These are phyloP conservation scores for Linnaemya vulpina DNA, from an alignment of 2,888 invertebrate genomes.

Conservation along the genomic window DNA sequence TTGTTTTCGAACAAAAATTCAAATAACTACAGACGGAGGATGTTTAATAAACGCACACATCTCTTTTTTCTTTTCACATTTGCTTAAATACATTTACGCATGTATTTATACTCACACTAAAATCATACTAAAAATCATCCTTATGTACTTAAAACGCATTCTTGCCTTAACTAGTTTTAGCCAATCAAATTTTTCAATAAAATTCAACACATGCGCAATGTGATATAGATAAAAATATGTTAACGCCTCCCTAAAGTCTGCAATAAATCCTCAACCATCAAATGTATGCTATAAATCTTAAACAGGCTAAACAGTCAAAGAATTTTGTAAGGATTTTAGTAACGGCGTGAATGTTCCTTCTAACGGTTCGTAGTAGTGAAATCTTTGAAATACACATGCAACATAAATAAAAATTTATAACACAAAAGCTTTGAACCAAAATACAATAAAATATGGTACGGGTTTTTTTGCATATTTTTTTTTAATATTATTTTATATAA, in stretches of 20 bases:
- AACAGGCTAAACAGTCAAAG: conserved; percentile 22
- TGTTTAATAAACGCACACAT: background rate
- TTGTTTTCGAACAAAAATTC: conserved; percentile 25
- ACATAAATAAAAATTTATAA: conserved; percentile 1
- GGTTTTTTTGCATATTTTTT: conserved; percentile 7
- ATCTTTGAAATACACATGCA: background rate
- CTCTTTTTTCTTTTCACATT: background rate
- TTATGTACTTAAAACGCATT: conserved; percentile 33
- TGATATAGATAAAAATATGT: background rate
- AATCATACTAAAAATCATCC: background rate
- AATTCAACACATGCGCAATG: conserved; percentile 40
- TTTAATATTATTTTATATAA: conserved; percentile 46
- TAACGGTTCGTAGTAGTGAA: conserved; percentile 42
- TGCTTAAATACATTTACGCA: background rate
- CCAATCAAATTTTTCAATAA: conserved; percentile 41
- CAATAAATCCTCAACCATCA: conserved; percentile 49
- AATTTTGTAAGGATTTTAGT: conserved; percentile 48
- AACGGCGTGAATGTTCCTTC: conserved; percentile 56
- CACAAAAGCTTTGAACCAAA: conserved; percentile 4
- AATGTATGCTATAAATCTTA: conserved; percentile 64
- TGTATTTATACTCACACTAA: background rate
- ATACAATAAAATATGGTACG: conserved; percentile 37
- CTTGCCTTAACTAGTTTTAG: background rate
- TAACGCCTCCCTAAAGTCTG: conserved; percentile 65
- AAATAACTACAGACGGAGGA: conserved; percentile 16